These are phyloP conservation scores for Mythimna loreyi DNA, from an alignment of 2,888 invertebrate genomes.

Conservation along the genomic window DNA sequence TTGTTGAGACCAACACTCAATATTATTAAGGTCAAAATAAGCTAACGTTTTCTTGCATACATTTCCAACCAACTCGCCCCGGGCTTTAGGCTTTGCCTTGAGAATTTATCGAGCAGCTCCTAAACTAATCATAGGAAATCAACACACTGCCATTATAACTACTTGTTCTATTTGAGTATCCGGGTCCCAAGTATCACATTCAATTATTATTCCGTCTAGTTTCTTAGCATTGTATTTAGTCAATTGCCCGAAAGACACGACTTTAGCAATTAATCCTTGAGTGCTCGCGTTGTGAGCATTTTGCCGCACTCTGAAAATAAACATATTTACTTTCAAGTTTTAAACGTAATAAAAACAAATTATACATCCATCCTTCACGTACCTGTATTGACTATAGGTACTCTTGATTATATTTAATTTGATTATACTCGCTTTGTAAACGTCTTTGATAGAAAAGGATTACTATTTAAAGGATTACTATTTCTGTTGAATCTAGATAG, in stretches of 20 bases:
- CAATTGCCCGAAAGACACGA: constrained; percentile 28
- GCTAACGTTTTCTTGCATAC: constrained; percentile 32
- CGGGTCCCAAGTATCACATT: constrained; percentile 46
- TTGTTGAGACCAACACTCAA: background rate
- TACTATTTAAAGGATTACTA: no score
- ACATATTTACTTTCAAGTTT: no score
- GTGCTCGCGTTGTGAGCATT: no score
- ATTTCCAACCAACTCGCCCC: constrained; percentile 40
- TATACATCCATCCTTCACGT: no score
- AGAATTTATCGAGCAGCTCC: constrained; percentile 49
- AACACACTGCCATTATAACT: constrained; percentile 44
- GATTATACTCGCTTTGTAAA: no score
- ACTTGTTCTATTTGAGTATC: constrained; percentile 40
- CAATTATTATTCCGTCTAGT: constrained; percentile 26
- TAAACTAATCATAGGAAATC: constrained; percentile 56
- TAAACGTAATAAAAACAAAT: no score
- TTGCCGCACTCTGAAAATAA: background rate
- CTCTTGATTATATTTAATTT: no score
- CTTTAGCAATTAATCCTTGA: constrained; percentile 11
- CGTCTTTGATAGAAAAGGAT: no score
- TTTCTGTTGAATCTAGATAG: constrained; percentile 84
- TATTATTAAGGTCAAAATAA: constrained; percentile 28
- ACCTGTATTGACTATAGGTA: no score
- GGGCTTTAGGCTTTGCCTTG: constrained; percentile 51
- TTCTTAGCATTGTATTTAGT: constrained; percentile 34